A percentile compares a stretch with the other conserved stretches of the same genome.
Conservation (phyloP, 2,888 invertebrate genomes). For the Ptychoptera albimana region DNA sequence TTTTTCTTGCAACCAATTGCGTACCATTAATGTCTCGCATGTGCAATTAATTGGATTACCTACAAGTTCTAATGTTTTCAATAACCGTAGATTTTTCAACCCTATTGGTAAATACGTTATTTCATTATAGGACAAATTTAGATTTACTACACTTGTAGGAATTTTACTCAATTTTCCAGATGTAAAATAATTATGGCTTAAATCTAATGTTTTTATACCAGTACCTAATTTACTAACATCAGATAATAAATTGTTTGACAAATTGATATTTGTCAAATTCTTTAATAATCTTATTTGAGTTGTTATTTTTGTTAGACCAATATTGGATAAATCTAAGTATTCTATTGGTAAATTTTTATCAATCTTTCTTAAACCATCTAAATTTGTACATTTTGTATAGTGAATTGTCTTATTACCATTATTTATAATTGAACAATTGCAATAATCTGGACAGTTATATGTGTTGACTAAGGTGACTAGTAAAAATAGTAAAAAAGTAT, state of each 20-base stretch:
- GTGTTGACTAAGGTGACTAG: constrained; percentile 7
- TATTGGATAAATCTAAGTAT: constrained; percentile 44
- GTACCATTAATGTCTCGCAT: constrained; percentile 46
- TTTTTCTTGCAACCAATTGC: constrained; percentile 40
- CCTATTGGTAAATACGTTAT: constrained; percentile 43
- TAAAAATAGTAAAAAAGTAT: constrained; percentile 5
- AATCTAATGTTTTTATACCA: constrained; percentile 40
- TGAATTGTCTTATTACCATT: constrained; percentile 15
- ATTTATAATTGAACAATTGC: constrained; percentile 18
- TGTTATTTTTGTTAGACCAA: constrained; percentile 40
- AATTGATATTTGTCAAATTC: constrained; percentile 43
- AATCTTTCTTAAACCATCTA: constrained; percentile 16
- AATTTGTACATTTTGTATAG: constrained; percentile 24
- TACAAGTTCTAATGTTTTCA: constrained; percentile 46
- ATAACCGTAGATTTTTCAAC: constrained; percentile 34
- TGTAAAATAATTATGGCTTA: constrained; percentile 43
- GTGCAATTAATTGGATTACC: constrained; percentile 56
- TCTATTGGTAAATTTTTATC: constrained; percentile 22
- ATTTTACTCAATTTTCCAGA: constrained; percentile 36
- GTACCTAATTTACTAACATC: constrained; percentile 41
- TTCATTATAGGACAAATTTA: constrained; percentile 46
- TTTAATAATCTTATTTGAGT: constrained; percentile 40
- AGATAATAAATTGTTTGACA: constrained; percentile 44
- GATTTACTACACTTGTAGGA: constrained; percentile 40
- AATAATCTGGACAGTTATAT: constrained; percentile 22